Evolutionary conservation across 2,888 invertebrate species (phyloP), one percentile per base, ranked within the genome.

Genomic region (Malthinus seriepunctatus): DNA sequence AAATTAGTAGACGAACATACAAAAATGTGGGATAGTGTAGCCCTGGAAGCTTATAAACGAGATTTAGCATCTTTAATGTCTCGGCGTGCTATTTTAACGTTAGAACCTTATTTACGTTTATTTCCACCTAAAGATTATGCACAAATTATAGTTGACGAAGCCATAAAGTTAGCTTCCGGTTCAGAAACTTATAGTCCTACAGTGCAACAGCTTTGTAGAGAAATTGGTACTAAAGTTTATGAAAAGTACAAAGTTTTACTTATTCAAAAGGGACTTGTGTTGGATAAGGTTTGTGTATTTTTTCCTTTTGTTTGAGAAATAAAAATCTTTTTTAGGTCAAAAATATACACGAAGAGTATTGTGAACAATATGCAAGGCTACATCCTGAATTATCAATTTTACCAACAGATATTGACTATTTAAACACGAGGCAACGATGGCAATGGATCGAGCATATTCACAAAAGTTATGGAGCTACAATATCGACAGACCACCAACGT

Each of bases 181-280:
- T 93, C 92, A 0, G 92, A 92, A 73, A 87, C 88, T 0, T 92
- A 87, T 76, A 92, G 91, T 74, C 88, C 89, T 0, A 84, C 88
- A 0, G 82, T 89, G 1, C 80, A 81, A 48, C 75, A 83, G 56
- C 76, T 94, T 48, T 86, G 89, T 65, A 79, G 82, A 57, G 84
- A 86, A 23, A 75, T 94, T 4, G 94, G 93, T 3, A 76, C 78
- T 5, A 85, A 86, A 75, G 88, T 91, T 0, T 87, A 88, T 72
- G 79, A 84, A 8, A 83, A 84, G 80, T 88, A 85, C 68, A 84
- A 87, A 79, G 83, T 90, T 14, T 82, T 87, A 50, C 81, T 83
- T 60, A 89, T 87, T 69, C 83, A 86, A 63, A 81, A 82, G 23
- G 84, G 84, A 64, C 91, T 90, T 0, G 81, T 84, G 6, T 71